Evolutionary conservation across 2,113 vertebrate genomes (phyloP).

Genomic region (Lanius ludovicianus): DNA sequence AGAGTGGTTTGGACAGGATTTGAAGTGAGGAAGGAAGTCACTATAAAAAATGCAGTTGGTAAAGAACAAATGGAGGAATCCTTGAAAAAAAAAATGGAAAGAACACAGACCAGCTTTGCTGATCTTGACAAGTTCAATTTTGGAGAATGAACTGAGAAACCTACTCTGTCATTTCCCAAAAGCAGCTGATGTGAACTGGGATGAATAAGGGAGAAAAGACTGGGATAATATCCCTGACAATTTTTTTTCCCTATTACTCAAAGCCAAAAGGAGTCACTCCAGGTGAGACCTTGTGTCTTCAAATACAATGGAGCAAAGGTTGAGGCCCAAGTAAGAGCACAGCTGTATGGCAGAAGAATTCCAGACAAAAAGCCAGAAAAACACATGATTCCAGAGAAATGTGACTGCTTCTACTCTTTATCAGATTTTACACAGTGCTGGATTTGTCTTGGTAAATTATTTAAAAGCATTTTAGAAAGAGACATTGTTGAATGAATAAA

Average conservation of each 20-base stretch:
- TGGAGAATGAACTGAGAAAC: not conserved
- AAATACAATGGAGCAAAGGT: not conserved
- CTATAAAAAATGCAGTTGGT: not conserved
- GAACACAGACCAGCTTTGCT: not conserved
- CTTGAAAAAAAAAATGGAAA: not conserved
- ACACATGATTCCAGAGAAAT: not conserved
- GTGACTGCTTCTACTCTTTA: not conserved
- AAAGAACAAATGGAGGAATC: not conserved
- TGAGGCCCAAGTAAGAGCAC: not conserved
- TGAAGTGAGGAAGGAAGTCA: conserved; percentile 18
- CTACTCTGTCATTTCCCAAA: not conserved
- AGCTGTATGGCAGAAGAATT: not conserved
- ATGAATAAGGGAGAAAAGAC: not conserved
- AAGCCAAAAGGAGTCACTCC: not conserved
- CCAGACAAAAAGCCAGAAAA: not conserved
- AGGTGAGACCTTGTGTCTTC: not conserved
- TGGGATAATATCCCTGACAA: not conserved
- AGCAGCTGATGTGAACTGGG: not conserved
- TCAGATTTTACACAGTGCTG: not conserved
- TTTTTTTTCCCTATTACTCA: not conserved
- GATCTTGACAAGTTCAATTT: not conserved
- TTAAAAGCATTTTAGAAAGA: not conserved
- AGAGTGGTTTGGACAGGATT: not conserved
- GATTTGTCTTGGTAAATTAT: not conserved
- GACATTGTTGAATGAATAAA: not conserved